These are phyloP conservation scores for Chondrosia reniformis DNA, from an alignment of 37 sponge, comb jelly and placozoan genomes.

Conservation along the genomic window DNA sequence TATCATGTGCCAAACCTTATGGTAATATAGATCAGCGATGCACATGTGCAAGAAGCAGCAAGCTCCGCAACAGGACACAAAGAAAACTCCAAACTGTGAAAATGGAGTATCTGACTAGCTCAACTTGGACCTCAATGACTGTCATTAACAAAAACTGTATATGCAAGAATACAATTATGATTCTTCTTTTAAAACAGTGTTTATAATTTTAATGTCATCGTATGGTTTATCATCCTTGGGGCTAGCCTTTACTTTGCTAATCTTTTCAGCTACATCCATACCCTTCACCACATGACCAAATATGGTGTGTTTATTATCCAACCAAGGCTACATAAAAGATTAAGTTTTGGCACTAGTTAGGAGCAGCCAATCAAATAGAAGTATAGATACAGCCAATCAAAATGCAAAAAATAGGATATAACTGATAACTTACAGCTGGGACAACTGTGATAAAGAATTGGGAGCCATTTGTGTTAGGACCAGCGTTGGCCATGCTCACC, in stretches of 20 bases:
- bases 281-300: constrained; percentile 92
- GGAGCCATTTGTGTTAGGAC: constrained; percentile 95
- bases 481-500: constrained; percentile 97
- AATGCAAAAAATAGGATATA: not conserved
- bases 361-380: not conserved
- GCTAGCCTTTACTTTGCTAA: constrained; percentile 77
- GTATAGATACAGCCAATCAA: not conserved
- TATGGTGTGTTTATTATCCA: constrained; percentile 96
- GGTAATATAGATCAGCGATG: too few species aligned
- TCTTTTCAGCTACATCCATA: constrained; percentile 92
- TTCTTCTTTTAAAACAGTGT: constrained; percentile 75
- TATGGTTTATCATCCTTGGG: constrained; percentile 88
- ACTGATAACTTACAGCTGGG: constrained; percentile 58
- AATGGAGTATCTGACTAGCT: not conserved
- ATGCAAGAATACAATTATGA: not conserved
- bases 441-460: constrained; percentile 97
- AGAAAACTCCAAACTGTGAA: not conserved
- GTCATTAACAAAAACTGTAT: too few species aligned
- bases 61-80: not conserved
- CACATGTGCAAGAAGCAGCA: too few species aligned
- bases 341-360: not conserved
- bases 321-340: constrained; percentile 69
- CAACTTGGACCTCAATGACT: not conserved
- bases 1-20: too few species aligned
- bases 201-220: constrained; percentile 93